Conservation (phyloP, 2,113 vertebrate species). For the Syngnathus floridae region DNA sequence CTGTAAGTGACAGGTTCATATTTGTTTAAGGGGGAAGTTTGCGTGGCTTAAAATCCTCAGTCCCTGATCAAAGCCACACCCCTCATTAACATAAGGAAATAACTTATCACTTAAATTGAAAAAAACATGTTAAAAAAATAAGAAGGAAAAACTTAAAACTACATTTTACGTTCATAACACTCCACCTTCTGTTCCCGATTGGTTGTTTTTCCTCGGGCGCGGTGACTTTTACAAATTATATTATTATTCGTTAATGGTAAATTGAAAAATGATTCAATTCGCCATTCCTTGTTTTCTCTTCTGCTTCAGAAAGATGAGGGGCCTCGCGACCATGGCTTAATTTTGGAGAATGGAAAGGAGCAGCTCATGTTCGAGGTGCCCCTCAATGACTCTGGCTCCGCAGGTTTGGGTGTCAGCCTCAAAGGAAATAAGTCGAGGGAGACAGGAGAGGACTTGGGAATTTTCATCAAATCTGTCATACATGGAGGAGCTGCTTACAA, state of each 20-base stretch:
- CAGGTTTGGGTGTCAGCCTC: slow-evolving; percentile 91
- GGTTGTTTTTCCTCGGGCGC: no score
- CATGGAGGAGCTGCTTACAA: slow-evolving; percentile 93
- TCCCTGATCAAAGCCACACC: background rate
- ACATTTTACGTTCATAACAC: no score
- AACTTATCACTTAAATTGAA: no score
- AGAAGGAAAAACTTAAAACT: no score
- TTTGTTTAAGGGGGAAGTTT: background rate
- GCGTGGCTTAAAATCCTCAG: background rate
- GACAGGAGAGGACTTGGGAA: slow-evolving; percentile 89
- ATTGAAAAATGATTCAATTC: background rate
- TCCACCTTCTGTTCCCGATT: no score
- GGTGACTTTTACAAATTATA: background rate
- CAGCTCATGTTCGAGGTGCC: slow-evolving; percentile 92
- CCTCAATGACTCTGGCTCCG: slow-evolving; percentile 90
- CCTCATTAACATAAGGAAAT: background rate
- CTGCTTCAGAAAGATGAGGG: slow-evolving; percentile 59
- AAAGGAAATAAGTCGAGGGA: slow-evolving; percentile 96
- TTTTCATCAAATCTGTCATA: slow-evolving; percentile 97
- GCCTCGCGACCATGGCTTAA: slow-evolving; percentile 19
- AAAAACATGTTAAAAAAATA: no score
- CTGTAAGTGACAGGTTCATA: background rate
- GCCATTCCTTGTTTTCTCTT: background rate
- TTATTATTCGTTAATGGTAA: background rate
- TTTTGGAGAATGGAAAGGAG: slow-evolving; percentile 78